phyloP scores from a whole-genome alignment of 2,797 vertebrate species.

The Hephaestus fuliginosus region DNA sequence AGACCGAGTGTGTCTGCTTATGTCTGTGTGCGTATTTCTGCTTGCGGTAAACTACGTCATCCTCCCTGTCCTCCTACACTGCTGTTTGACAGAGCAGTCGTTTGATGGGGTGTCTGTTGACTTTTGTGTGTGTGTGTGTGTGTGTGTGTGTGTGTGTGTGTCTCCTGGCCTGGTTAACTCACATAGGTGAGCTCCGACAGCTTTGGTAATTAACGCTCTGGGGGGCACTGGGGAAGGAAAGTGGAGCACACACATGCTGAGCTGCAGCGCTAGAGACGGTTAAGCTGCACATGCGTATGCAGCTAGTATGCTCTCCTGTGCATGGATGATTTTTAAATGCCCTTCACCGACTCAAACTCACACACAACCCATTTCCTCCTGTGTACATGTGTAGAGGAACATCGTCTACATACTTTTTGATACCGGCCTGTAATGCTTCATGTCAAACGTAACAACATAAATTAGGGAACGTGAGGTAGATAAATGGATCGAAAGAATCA shows the following conservation, averaged over 20 bases:
- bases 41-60: slow-evolving; percentile 65
- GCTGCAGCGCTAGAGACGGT: slow-evolving; percentile 21
- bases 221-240: slow-evolving; percentile 45
- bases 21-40: slow-evolving; percentile 45
- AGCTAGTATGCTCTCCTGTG: slow-evolving; percentile 29
- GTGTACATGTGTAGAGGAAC: slow-evolving; percentile 18
- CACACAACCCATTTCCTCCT: slow-evolving; percentile 16
- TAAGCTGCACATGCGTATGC: slow-evolving; percentile 37
- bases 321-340: slow-evolving; percentile 53
- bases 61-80: slow-evolving; percentile 43
- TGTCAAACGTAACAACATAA: slow-evolving; percentile 24
- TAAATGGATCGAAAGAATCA: slow-evolving; percentile 8
- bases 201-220: slow-evolving; percentile 71
- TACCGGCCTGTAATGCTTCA: slow-evolving; percentile 11
- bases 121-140: slow-evolving; percentile 13
- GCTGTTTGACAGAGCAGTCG: slow-evolving; percentile 46
- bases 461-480: not conserved
- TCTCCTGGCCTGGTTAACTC: slow-evolving; percentile 61
- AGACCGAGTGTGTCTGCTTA: slow-evolving; percentile 64
- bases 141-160: not conserved
- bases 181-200: slow-evolving; percentile 66
- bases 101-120: slow-evolving; percentile 59
- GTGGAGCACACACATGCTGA: slow-evolving; percentile 43
- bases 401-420: slow-evolving; percentile 16
- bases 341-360: slow-evolving; percentile 37